Base-by-base conservation (phyloP, 2,888 invertebrate genomes). In the Bedellia somnulentella region DNA sequence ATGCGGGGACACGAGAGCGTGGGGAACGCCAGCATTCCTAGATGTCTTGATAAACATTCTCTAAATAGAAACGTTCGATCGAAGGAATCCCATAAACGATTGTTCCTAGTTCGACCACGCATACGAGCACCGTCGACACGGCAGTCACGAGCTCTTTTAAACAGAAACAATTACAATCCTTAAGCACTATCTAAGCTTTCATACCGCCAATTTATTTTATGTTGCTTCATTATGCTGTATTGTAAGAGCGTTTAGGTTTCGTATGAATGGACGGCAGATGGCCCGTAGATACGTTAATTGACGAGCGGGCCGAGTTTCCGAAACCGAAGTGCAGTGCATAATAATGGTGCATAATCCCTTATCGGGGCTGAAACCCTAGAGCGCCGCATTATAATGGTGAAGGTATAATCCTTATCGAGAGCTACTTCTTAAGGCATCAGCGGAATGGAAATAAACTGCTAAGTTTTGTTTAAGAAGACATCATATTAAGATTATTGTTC, bases 271-370 rank as follows among this genome's bases (percentile, higher is more conserved):
- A 50, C 52, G 43, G 60, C 58, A 68, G 73, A 73, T 73, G 63
- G 55, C 62, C 45, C 42, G 39, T 42, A 58, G 75, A 73, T 75
- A 73, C 62, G 66, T 73, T 75, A 73, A 75, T 75, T 73, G 73
- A 71, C 64, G 68, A 71, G 66, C 27, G 53, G 56, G 50, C 56
- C 54, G 55, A 57, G 59, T 66, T 61, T 60, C 73, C 66, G 64
- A 73, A 73, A 71, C 71, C 68, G 58, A 53, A 70, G 58, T 57
- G 50, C 55, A 53, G 59, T 62, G 71, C 59, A 70, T 73, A 73
- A 73, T 73, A 70, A 67, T 67, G 66, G 57, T 46, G 63, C 52
- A 68, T 70, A 70, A 66, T 66, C 47, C 71, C 29, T 29, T 31
- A 34, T 34, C 34, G 24, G 31, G 34, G 17, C 30, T 26, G 29